Percentiles rank a stretch among this genome's conserved stretches.
phyloP scores from a whole-genome alignment of 2,113 vertebrate genomes.

The Eleginops maclovinus region DNA sequence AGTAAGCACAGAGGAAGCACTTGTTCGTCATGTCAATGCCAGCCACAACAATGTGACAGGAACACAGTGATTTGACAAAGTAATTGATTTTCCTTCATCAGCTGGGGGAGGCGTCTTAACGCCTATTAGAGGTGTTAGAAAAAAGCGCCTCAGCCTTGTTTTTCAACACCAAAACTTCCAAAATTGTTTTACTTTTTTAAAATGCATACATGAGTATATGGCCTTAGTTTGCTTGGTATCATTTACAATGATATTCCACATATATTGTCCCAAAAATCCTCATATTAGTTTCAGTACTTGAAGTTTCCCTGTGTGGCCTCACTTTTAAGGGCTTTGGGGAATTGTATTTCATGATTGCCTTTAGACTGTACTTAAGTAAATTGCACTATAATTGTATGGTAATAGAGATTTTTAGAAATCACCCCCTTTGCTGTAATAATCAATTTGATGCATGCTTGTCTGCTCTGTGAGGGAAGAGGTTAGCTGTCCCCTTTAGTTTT shows the following conservation, averaged over 20 bases:
- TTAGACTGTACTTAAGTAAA: slow-evolving; percentile 65
- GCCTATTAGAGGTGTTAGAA: slow-evolving; percentile 40
- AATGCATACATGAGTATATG: not conserved
- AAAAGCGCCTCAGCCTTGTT: not conserved
- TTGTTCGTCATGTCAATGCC: slow-evolving; percentile 52
- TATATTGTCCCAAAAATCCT: not conserved
- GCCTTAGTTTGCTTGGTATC: not conserved
- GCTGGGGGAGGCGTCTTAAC: slow-evolving; percentile 57
- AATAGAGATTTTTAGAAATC: slow-evolving; percentile 62
- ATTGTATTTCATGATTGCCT: slow-evolving; percentile 55
- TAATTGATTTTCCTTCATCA: slow-evolving; percentile 80
- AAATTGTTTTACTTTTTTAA: not conserved
- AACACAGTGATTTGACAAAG: slow-evolving; percentile 74
- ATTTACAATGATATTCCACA: slow-evolving; percentile 8
- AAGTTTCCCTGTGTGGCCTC: not conserved
- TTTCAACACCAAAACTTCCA: not conserved
- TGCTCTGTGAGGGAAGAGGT: slow-evolving; percentile 73
- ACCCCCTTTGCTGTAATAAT: slow-evolving; percentile 64
- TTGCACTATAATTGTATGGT: slow-evolving; percentile 61
- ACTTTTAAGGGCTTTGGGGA: slow-evolving; percentile 33
- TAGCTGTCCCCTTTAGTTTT: slow-evolving; percentile 78
- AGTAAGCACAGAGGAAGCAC: slow-evolving; percentile 58
- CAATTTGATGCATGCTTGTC: slow-evolving; percentile 70
- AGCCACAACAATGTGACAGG: slow-evolving; percentile 78
- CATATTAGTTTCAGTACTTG: slow-evolving; percentile 7